These are phyloP conservation scores for Strigamia transsilvanica DNA, from an alignment of 2,888 invertebrate genomes.

Conservation along the genomic window DNA sequence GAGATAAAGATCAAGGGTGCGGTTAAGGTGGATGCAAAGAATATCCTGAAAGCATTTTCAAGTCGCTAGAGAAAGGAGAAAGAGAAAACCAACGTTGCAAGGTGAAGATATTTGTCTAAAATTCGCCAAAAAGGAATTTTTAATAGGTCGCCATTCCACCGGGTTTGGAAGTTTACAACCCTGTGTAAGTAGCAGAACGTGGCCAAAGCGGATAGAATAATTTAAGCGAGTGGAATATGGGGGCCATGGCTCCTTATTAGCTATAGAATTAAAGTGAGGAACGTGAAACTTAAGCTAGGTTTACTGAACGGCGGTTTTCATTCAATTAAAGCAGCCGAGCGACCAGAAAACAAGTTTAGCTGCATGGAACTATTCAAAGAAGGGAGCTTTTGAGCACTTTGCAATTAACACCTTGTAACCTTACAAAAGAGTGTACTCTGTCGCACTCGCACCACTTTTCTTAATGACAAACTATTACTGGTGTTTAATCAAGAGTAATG, in stretches of 20 bases:
- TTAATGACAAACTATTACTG: constrained; percentile 2
- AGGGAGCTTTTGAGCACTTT: neutral
- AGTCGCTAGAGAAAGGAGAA: neutral
- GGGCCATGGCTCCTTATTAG: neutral
- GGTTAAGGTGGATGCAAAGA: neutral
- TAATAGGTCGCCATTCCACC: neutral
- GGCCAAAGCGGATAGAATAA: neutral
- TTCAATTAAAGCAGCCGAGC: constrained; percentile 21
- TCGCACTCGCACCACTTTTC: constrained; percentile 4
- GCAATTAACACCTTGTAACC: constrained; percentile 26
- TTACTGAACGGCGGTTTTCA: neutral
- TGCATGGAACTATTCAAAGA: neutral
- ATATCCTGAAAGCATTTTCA: neutral
- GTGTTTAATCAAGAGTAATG: constrained; percentile 30
- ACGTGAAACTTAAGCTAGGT: neutral
- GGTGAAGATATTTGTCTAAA: neutral
- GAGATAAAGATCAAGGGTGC: neutral
- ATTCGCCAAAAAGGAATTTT: constrained; percentile 13
- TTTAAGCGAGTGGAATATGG: neutral
- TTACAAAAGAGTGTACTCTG: neutral
- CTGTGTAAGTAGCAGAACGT: neutral
- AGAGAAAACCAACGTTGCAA: neutral
- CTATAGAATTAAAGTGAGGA: neutral
- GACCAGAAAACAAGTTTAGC: neutral
- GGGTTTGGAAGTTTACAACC: neutral